phyloP scores from a whole-genome alignment of 1,140 invertebrate genomes.

The Conus ventricosus region DNA sequence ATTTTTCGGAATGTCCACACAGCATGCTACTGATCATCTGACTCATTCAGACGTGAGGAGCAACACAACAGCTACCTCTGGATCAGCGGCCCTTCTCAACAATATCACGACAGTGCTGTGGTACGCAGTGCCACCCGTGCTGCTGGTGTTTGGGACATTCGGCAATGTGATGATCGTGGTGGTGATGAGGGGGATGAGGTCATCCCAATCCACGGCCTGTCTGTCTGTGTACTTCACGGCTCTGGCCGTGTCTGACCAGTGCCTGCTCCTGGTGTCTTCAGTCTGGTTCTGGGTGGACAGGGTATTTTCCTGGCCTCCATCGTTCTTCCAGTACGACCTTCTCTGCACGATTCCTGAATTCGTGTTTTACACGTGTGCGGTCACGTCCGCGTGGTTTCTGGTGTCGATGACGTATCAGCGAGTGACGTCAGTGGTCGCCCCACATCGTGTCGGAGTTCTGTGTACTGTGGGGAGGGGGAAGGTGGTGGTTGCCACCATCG shows the following conservation, averaged over 20 bases:
- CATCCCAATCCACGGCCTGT: not conserved
- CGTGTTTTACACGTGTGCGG: not conserved
- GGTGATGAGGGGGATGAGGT: conserved; percentile 13
- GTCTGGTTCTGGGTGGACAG: not conserved
- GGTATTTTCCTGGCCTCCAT: not conserved
- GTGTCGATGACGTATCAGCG: conserved; percentile 18
- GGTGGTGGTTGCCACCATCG: not conserved
- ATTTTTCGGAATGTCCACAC: too few species aligned
- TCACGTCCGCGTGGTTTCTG: conserved; percentile 26
- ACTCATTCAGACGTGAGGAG: too few species aligned
- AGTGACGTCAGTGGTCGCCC: conserved; percentile 13
- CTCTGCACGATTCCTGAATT: not conserved
- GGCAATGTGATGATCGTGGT: conserved; percentile 20
- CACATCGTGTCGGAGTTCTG: not conserved
- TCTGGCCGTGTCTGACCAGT: conserved; percentile 20
- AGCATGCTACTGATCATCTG: too few species aligned
- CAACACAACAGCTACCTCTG: not conserved
- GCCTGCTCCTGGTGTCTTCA: not conserved
- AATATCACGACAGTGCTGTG: not conserved
- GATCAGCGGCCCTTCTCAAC: not conserved
- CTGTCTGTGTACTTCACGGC: conserved; percentile 9
- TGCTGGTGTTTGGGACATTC: not conserved
- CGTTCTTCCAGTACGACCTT: not conserved
- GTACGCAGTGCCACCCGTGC: not conserved
- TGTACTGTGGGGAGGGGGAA: not conserved